Conservation (phyloP, 37 sponge, comb jelly and placozoan genomes). For the Hormiphora californensis region DNA sequence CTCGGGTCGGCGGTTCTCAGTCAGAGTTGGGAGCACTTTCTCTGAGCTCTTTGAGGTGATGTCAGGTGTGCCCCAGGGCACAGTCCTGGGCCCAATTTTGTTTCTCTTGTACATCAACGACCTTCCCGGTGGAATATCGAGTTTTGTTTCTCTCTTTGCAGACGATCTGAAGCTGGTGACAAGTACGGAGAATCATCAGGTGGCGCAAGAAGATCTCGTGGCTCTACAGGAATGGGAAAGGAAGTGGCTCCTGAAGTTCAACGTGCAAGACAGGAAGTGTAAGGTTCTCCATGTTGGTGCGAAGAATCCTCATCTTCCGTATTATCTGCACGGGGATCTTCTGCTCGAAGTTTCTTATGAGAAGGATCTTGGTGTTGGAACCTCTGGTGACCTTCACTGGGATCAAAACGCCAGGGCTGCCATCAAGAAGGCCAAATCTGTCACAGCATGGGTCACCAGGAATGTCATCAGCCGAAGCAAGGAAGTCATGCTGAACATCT, state of each 20-base stretch:
- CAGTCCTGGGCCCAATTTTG: conserved; percentile 30
- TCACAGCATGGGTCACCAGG: neutral
- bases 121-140: neutral
- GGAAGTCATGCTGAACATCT: conserved; percentile 30
- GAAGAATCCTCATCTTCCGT: neutral
- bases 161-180: neutral
- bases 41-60: conserved; percentile 4
- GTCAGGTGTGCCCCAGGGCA: conserved; percentile 32
- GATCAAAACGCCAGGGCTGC: neutral
- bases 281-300: neutral
- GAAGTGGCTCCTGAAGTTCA: conserved; percentile 27
- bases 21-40: neutral
- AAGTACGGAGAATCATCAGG: neutral
- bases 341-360: neutral
- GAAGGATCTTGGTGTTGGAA: neutral
- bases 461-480: neutral
- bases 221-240: conserved; percentile 15
- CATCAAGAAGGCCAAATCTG: conserved; percentile 35
- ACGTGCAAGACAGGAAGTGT: conserved; percentile 19
- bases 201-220: neutral
- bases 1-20: neutral
- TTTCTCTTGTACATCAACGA: conserved; percentile 45
- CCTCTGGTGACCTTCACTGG: neutral
- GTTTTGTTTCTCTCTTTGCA: conserved; percentile 33
- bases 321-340: neutral